Evolutionary conservation across 2,113 vertebrate genomes (phyloP), one percentile per base, ranked within the genome.

Genomic region (Tautogolabrus adspersus): DNA sequence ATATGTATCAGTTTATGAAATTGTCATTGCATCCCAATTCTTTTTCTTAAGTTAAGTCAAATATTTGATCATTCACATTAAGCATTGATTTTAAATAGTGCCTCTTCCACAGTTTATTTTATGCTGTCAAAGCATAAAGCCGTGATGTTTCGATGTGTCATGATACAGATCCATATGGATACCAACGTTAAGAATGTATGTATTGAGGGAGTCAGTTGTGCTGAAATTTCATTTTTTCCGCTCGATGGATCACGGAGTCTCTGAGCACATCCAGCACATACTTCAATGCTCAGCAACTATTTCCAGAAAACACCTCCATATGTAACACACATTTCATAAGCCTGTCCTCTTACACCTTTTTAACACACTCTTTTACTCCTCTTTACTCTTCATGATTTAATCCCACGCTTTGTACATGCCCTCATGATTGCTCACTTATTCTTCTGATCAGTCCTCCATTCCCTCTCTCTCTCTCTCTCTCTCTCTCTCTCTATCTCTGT

Each of bases 401-500:
- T 86, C 72, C 64, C 30, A 19, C 1, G 16, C 75, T 69, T 81
- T 78, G 57, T 74, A 80, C 68, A 59, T 60, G 65, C 16, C 26
- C 72, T 65, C 23, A 59, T 78, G 75, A 82, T 83, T 34, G 10
- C 55, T 78, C 79, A 72, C 75, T 77, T 78, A 46, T 72, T 75
- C 75, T 73, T 82, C 70, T 89, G 69, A 86, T 90, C 74, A 78
- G 71, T 26, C 46, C 44, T 63, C 60, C 21, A 34, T 34, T 6
- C 30, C 6, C 30, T 6, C 80, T 47, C 42, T 2, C 7, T 73
- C 23, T 38, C 44, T 49, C 40, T 44, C 40, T 30, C 47, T 30
- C 42, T 67, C 66, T 5, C 13, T 16, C 30, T n/a, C 47, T 52
- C 40, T 61, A 49, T 68, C 73, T 73, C 51, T 80, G 77, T 70